Evolutionary conservation across 2,888 invertebrate genomes (phyloP).

Genomic region (Apotomis turbidana): DNA sequence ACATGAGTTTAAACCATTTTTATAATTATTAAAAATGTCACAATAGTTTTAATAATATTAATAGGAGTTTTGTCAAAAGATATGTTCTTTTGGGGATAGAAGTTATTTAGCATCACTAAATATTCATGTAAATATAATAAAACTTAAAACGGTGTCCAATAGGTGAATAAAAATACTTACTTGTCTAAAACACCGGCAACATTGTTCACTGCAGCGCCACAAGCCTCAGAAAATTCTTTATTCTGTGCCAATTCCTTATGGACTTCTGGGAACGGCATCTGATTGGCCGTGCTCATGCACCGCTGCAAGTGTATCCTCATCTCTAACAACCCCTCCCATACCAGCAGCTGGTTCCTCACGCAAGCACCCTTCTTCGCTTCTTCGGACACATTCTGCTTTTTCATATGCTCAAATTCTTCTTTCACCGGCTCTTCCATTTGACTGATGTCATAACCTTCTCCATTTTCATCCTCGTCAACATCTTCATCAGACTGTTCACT

Average conservation of each 20-base stretch:
- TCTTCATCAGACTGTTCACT: constrained; percentile 54
- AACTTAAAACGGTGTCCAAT: no score
- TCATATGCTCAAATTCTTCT: constrained; percentile 84
- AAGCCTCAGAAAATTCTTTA: constrained; percentile 79
- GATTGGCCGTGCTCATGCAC: constrained; percentile 89
- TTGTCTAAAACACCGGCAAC: constrained; percentile 86
- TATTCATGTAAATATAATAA: no score
- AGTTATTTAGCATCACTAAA: no score
- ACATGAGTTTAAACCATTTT: no score
- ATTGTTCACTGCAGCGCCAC: constrained; percentile 79
- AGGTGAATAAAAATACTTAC: constrained; percentile 54
- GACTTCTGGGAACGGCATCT: constrained; percentile 87
- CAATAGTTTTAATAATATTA: no score
- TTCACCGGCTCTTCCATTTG: constrained; percentile 75
- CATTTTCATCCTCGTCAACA: constrained; percentile 57
- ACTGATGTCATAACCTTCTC: constrained; percentile 75
- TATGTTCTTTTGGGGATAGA: no score
- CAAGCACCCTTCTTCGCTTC: constrained; percentile 87
- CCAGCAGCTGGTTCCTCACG: constrained; percentile 87
- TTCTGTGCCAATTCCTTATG: constrained; percentile 77
- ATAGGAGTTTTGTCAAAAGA: no score
- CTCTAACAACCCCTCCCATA: constrained; percentile 95
- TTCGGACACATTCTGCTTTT: constrained; percentile 78
- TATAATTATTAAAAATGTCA: no score
- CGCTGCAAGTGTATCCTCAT: constrained; percentile 95